Evolutionary conservation across 2,888 invertebrate species (phyloP).

Genomic region (Oithona nana): DNA sequence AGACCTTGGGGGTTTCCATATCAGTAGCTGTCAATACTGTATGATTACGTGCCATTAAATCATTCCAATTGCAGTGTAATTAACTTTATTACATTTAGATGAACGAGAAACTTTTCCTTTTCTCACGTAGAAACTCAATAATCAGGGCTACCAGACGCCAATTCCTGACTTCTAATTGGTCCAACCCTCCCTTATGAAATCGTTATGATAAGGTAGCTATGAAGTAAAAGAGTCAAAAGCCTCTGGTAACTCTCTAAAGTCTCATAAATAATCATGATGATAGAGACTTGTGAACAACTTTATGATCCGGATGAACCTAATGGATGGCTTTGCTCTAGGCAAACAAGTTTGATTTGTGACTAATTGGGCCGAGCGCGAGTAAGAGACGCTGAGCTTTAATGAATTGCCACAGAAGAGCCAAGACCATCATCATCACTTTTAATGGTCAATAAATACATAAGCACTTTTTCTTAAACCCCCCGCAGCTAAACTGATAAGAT

Average conservation of each 20-base stretch:
- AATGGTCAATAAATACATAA: neutral
- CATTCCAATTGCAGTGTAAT: neutral
- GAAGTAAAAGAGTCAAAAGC: too few species aligned
- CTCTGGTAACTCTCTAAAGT: too few species aligned
- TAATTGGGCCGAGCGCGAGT: neutral
- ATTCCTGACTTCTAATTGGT: too few species aligned
- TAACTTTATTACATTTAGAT: neutral
- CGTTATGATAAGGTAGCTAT: too few species aligned
- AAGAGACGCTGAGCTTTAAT: neutral
- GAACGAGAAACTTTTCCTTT: neutral
- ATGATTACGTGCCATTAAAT: neutral
- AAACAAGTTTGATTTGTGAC: neutral
- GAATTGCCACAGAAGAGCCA: neutral
- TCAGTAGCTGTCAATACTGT: neutral
- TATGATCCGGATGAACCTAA: too few species aligned
- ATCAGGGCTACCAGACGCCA: too few species aligned
- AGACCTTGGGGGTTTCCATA: neutral
- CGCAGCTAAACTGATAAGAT: neutral
- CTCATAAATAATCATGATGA: too few species aligned
- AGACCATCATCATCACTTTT: neutral
- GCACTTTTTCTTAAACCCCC: neutral
- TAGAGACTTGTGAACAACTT: too few species aligned
- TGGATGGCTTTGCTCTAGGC: too few species aligned
- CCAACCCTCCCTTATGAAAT: too few species aligned
- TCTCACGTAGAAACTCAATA: neutral